Percentiles rank a stretch among this genome's conserved stretches.
phyloP scores from a whole-genome alignment of 1,140 invertebrate genomes.

The Eurytemora carolleeae region DNA sequence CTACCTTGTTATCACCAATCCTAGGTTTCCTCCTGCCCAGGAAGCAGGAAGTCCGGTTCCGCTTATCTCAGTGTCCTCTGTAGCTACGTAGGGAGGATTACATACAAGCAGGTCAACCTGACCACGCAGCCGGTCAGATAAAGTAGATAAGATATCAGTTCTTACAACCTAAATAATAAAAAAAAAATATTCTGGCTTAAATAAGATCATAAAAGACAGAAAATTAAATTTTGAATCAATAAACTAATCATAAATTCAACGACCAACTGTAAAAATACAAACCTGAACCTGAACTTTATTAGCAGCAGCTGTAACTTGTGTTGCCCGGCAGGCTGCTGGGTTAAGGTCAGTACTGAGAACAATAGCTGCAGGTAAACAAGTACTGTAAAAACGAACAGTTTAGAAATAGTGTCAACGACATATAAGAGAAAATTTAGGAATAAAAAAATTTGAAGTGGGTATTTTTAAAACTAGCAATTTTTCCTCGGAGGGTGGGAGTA shows the following conservation, averaged over 20 bases:
- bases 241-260: too few species aligned
- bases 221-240: too few species aligned
- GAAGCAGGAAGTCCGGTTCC: neutral
- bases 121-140: constrained; percentile 22
- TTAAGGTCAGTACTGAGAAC: constrained; percentile 67
- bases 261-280: too few species aligned
- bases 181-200: too few species aligned
- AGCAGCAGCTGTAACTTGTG: constrained; percentile 37
- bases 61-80: constrained; percentile 25
- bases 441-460: too few species aligned
- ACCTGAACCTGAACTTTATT: constrained; percentile 45
- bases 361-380: constrained; percentile 34
- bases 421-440: too few species aligned
- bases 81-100: constrained; percentile 94
- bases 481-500: too few species aligned
- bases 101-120: constrained; percentile 66
- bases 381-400: constrained; percentile 38
- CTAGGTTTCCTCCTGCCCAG: neutral
- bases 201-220: too few species aligned
- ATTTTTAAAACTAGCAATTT: too few species aligned
- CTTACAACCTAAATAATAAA: constrained; percentile 22
- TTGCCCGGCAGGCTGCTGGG: constrained; percentile 45
- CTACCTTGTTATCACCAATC: neutral
- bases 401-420: too few species aligned
- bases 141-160: constrained; percentile 39